phyloP scores from a whole-genome alignment of 1,140 invertebrate genomes.

The Drosophila parvula region DNA sequence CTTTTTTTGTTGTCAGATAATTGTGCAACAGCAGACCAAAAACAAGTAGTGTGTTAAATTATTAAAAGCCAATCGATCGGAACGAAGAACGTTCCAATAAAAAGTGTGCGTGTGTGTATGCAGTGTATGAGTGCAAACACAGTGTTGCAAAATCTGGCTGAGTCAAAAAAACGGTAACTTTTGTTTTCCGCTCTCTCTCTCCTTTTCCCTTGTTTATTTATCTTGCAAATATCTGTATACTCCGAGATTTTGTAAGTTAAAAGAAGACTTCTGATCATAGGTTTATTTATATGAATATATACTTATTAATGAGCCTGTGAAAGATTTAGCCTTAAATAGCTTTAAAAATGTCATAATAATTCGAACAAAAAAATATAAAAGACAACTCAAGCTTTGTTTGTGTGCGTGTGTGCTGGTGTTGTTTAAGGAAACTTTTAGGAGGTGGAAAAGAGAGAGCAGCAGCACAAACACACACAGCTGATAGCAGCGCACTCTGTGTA shows the following conservation, averaged over 20 bases:
- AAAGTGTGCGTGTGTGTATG: background rate
- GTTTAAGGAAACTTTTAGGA: constrained; percentile 28
- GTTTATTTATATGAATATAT: background rate
- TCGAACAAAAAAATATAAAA: background rate
- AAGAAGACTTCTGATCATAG: constrained; percentile 10
- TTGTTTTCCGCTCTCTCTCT: constrained; percentile 26
- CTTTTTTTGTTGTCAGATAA: constrained; percentile 47
- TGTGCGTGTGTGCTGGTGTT: constrained; percentile 19
- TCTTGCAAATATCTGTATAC: constrained; percentile 14
- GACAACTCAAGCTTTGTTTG: constrained; percentile 15
- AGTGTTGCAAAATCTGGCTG: constrained; percentile 52
- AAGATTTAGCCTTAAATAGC: constrained; percentile 24
- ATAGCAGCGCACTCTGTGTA: constrained; percentile 19
- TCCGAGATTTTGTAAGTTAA: background rate
- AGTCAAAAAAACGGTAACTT: constrained; percentile 4
- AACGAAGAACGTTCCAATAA: constrained; percentile 16
- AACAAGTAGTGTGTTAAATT: constrained; percentile 40
- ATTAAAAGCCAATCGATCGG: constrained; percentile 40
- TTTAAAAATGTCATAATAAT: constrained; percentile 42
- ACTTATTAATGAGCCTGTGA: background rate
- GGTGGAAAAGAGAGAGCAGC: constrained; percentile 7
- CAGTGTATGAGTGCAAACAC: background rate
- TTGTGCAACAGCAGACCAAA: constrained; percentile 62
- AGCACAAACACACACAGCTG: constrained; percentile 48
- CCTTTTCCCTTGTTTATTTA: constrained; percentile 46